phyloP scores from a whole-genome alignment of 1,140 invertebrate genomes.

The Diachasmimorpha longicaudata region DNA sequence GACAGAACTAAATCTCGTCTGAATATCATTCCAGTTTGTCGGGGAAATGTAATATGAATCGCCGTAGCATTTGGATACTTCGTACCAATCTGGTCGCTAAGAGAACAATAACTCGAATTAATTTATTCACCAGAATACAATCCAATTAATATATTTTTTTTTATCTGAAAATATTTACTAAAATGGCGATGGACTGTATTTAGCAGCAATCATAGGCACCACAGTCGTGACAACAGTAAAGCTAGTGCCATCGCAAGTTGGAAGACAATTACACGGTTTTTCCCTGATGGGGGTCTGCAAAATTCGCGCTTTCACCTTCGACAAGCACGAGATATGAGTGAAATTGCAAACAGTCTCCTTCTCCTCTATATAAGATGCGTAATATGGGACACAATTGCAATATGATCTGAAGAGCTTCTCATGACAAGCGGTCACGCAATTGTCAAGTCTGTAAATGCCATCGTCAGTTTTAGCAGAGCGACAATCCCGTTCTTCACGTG shows the following conservation, averaged over 20 bases:
- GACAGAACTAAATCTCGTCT: conserved; percentile 62
- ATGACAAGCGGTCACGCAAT: conserved; percentile 35
- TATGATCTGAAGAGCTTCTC: not conserved
- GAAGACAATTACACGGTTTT: conserved; percentile 42
- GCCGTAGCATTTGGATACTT: conserved; percentile 61
- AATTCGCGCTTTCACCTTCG: conserved; percentile 15
- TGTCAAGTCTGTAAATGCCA: conserved; percentile 29
- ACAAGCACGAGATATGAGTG: conserved; percentile 32
- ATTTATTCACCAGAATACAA: too few relatives aligned
- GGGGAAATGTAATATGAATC: conserved; percentile 69
- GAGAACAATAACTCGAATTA: too few relatives aligned
- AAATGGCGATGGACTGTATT: conserved; percentile 41
- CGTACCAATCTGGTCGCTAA: conserved; percentile 53
- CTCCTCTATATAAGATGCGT: not conserved
- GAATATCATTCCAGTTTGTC: conserved; percentile 66
- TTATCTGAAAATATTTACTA: conserved; percentile 49
- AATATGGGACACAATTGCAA: conserved; percentile 36
- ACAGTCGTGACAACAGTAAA: conserved; percentile 40
- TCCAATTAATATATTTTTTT: not conserved
- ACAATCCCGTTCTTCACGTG: conserved; percentile 22
- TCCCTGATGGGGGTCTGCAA: conserved; percentile 24
- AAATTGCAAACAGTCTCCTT: conserved; percentile 29
- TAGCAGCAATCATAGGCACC: conserved; percentile 32
- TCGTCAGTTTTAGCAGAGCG: not conserved
- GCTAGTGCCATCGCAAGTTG: conserved; percentile 46